phyloP scores from a whole-genome alignment of 2,797 vertebrate genomes.

The Hippoglossus hippoglossus region DNA sequence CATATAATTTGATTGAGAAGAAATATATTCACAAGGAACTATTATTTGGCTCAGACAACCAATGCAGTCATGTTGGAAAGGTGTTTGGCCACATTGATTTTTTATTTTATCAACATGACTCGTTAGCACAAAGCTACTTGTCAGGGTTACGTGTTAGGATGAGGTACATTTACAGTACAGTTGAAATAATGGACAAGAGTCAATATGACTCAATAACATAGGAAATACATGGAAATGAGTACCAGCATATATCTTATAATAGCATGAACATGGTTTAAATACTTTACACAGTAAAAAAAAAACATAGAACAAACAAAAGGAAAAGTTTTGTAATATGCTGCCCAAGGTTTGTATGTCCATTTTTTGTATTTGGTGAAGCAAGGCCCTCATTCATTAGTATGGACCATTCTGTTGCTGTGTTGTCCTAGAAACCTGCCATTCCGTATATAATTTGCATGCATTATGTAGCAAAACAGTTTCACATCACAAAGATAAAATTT shows the following conservation, averaged over 20 bases:
- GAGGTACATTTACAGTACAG: conserved; percentile 74
- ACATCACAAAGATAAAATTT: conserved; percentile 39
- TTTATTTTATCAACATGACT: conserved; percentile 68
- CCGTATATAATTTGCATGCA: conserved; percentile 33
- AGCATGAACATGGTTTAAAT: conserved; percentile 79
- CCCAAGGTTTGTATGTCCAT: conserved; percentile 24
- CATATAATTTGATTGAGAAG: too few relatives aligned
- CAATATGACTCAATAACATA: conserved; percentile 89
- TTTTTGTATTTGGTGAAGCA: conserved; percentile 13
- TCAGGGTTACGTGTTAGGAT: conserved; percentile 47
- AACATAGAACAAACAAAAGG: conserved; percentile 45
- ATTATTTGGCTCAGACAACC: neutral
- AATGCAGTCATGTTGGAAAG: neutral
- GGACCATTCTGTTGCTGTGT: neutral
- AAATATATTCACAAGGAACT: neutral
- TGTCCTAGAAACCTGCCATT: conserved; percentile 3
- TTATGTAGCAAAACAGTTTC: conserved; percentile 33
- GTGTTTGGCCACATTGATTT: conserved; percentile 31
- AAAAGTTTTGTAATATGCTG: conserved; percentile 34
- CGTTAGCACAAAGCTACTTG: conserved; percentile 37
- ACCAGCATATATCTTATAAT: conserved; percentile 48
- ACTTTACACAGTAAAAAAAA: conserved; percentile 73
- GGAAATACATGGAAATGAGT: conserved; percentile 53
- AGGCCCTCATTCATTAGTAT: neutral
- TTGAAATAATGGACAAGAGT: conserved; percentile 75